Evolutionary conservation across 2,797 vertebrate genomes (phyloP).

Genomic region (Enteromius viviparus): DNA sequence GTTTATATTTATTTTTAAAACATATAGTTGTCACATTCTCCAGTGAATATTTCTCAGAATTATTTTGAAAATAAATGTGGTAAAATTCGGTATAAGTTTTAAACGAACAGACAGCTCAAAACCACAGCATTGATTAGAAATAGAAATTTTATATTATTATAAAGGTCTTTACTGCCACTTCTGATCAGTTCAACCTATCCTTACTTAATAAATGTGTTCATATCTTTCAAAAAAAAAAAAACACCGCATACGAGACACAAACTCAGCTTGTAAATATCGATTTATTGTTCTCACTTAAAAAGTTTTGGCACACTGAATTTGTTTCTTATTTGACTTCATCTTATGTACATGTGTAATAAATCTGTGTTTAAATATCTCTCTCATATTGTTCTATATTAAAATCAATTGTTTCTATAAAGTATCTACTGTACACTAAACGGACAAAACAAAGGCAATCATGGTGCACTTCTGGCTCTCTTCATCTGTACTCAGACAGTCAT

Average conservation of each 20-base stretch:
- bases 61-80: too few species aligned
- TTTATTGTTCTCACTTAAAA: slow-evolving; percentile 74
- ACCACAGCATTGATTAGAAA: too few species aligned
- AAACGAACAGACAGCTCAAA: too few species aligned
- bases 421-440: slow-evolving; percentile 54
- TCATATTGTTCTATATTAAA: slow-evolving; percentile 36
- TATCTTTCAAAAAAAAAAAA: not conserved
- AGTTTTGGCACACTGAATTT: slow-evolving; percentile 57
- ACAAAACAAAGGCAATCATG: slow-evolving; percentile 64
- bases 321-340: not conserved
- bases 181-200: not conserved
- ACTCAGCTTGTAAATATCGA: slow-evolving; percentile 57
- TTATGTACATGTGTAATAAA: slow-evolving; percentile 64
- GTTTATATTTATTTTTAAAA: too few species aligned
- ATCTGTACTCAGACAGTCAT: slow-evolving; percentile 27
- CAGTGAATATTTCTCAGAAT: too few species aligned
- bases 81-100: too few species aligned
- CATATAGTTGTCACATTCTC: too few species aligned
- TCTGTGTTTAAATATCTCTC: slow-evolving; percentile 56
- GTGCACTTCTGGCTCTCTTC: slow-evolving; percentile 57
- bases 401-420: slow-evolving; percentile 29
- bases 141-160: too few species aligned
- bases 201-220: not conserved
- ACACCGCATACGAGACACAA: not conserved
- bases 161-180: not conserved